Evolutionary conservation across 1,140 invertebrate genomes (phyloP), one percentile per base, ranked within the genome.

Genomic region (Scaptomyza montana): DNA sequence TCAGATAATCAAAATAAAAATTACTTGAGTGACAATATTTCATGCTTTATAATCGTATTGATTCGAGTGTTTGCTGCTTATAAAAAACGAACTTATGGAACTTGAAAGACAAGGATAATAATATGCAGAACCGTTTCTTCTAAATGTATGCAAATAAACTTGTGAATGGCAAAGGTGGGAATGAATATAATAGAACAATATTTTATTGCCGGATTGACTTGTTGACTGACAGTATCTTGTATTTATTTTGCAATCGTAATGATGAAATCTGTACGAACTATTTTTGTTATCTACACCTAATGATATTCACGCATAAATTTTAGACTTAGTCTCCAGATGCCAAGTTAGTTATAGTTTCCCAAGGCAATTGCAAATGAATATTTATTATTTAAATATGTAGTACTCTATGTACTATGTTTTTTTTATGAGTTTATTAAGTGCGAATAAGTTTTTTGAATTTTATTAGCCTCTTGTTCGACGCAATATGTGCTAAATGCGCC

Each of bases 281-380:
- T 66, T 61, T 63, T 66, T 57, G 46, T 68, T 86, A 85, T 87
- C 80, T 78, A 6, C 64, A 69, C 0, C 64, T 74, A 78, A 66
- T 65, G 49, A 28, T 21, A 71, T 74, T 82, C 75, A 28, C 21
- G 70, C 41, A 87, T 85, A 65, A 65, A 87, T 85, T 87, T 75
- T 3, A 25, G 39, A 43, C 12, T 74, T 66, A 65, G 62, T 33
- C 41, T 6, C 28, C 41, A 49, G 46, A 33, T 46, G 53, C 30
- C 10, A 25, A 64, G 45, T 77, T 25, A 25, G 21, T 4, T 85
- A 66, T 50, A 64, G 21, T 16, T 69, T 63, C 60, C 69, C 80
- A 86, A 59, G 36, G 8, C 21, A 57, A 30, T 63, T 59, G 43
- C 68, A 66, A 78, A 72, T 86, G 61, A 76, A 82, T 87, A 82